Evolutionary conservation across 2,888 invertebrate species (phyloP), one percentile per base, ranked within the genome.

Genomic region (Acrobasis repandana): DNA sequence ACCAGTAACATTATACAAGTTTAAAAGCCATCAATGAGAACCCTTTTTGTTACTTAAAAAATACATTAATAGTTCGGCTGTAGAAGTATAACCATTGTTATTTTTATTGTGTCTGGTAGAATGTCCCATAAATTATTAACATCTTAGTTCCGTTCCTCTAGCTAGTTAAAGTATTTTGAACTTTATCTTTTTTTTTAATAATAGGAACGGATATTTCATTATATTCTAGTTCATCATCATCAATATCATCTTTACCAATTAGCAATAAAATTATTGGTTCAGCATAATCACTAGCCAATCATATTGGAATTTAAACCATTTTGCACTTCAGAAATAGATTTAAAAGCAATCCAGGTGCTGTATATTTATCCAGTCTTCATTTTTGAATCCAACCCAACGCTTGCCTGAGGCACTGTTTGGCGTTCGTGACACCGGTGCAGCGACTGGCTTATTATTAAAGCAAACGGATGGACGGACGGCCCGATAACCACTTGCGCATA

Each of bases 401-500:
- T 75, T 74, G 79, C 80, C 76, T 65, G 76, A 63, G 70, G 80
- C 82, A 67, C 68, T 90, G 89, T 90, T 90, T 90, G 86, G 83
- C 73, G 83, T 85, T 90, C 90, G 90, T 91, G 91, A 90, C 89
- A 87, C 71, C 80, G 76, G 78, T 83, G 83, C 85, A 73, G 76
- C 82, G 85, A 80, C 79, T 76, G 70, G 75, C 80, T 88, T 89
- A 90, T 90, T 90, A 86, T 89, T 90, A 88, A 87, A 89, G 88
- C 87, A 91, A 90, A 90, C 79, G 81, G 73, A 82, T 80, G 78
- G 78, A 81, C 86, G 80, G 82, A 82, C 86, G 79, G 74, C 74
- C 80, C 82, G 87, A 88, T 90, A 90, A 88, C 88, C 82, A 83
- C 86, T 85, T 85, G 86, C 78, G 86, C 87, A 89, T 87, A 88